phyloP scores from a whole-genome alignment of 2,797 vertebrate genomes.

The Pyrocephalus nanus region DNA sequence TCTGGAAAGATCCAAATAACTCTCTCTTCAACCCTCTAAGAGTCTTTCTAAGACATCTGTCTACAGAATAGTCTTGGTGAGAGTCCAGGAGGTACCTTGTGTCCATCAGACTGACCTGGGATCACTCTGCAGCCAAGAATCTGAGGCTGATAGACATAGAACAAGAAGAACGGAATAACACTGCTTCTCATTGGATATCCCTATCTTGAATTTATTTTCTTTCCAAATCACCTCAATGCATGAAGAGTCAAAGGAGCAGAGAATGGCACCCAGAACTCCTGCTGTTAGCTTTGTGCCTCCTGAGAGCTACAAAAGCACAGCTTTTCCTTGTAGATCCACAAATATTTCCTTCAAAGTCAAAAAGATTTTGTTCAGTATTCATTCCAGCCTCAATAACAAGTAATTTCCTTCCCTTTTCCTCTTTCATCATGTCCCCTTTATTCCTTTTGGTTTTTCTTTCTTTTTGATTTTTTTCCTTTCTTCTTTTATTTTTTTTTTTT shows the following conservation, averaged over 20 bases:
- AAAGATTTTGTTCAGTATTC: not conserved
- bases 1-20: no score
- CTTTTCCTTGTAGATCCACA: not conserved
- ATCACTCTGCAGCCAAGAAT: not conserved
- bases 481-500: not conserved
- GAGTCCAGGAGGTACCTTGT: not conserved
- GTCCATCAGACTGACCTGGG: not conserved
- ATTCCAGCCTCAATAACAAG: not conserved
- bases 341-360: not conserved
- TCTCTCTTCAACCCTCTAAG: not conserved
- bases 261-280: not conserved
- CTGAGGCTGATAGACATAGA: not conserved
- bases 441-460: no score
- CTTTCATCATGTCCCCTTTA: not conserved
- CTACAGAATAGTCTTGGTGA: not conserved
- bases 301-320: not conserved
- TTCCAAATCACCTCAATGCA: not conserved
- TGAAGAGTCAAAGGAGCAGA: not conserved
- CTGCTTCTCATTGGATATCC: not conserved
- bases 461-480: no score
- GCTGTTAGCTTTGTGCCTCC: not conserved
- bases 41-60: not conserved
- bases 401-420: not conserved
- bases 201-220: not conserved
- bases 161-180: not conserved